These are phyloP conservation scores for Nycticorax nycticorax DNA, from an alignment of 2,113 vertebrate species.

Conservation along the genomic window DNA sequence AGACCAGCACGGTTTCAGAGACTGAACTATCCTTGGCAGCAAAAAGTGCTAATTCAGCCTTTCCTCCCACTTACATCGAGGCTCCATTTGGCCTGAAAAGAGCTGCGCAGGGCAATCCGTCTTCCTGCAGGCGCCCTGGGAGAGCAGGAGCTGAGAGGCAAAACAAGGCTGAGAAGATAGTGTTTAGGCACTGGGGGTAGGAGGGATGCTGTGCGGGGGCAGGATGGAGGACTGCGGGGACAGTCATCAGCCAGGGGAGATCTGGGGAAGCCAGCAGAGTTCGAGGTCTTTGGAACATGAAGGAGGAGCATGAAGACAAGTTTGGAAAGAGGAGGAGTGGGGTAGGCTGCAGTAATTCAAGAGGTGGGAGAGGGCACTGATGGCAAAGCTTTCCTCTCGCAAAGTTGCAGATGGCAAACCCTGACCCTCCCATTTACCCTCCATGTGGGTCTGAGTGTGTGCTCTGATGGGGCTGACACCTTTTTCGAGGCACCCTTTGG, in stretches of 20 bases:
- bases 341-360: not conserved
- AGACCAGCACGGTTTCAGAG: not conserved
- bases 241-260: not conserved
- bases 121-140: not conserved
- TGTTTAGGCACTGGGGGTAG: not conserved
- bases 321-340: not conserved
- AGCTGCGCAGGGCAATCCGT: not conserved
- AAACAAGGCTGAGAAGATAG: not conserved
- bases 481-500: not conserved
- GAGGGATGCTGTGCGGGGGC: not conserved
- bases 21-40: not conserved
- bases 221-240: not conserved
- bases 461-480: not conserved
- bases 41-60: slow-evolving; percentile 30
- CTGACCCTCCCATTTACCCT: not conserved
- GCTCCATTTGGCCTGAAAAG: not conserved
- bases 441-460: rapidly evolving
- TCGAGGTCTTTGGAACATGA: not conserved
- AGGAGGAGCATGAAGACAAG: not conserved
- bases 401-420: not conserved
- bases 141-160: not conserved
- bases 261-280: not conserved
- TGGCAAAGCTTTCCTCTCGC: not conserved
- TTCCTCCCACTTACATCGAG: not conserved
- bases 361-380: not conserved